Base-by-base conservation (phyloP, 2,797 vertebrate species). In the Huso huso region DNA sequence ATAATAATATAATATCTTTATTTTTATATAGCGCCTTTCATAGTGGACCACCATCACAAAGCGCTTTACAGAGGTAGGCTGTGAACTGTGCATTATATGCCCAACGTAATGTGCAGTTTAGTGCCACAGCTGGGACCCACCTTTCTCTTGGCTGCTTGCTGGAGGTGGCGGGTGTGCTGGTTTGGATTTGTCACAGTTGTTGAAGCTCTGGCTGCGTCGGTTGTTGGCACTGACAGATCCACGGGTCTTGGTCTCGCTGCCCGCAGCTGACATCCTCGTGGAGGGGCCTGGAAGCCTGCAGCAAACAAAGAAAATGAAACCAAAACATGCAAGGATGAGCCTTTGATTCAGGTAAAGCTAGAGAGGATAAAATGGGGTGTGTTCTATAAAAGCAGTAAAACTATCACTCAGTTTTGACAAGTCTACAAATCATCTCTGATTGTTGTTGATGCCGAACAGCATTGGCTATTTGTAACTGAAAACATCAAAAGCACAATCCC, bases 181-280 rank as follows among this genome's bases (percentile, higher is more conserved):
- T 85, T 94, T 97, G 67, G 93, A 91, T 85, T 97, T 98, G 79
- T 97, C 94, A 0, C 87, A 87, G 77, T 85, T 91, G 79, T 88
- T 93, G 84, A 96, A 95, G 85, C 91, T 95, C 88, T 95, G 96
- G 78, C 96, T 98, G 73, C 95, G 93, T 23, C 95, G 87, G 82
- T 94, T 97, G 79, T 90, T 93, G 73, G 91, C 86, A 75, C 86
- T 75, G 71, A 88, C 74, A 48, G 91, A 82, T 69, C 90, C 89
- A 64, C 94, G 90, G 6, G 89, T 77, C 79, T 93, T 92, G 83
- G 89, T 81, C 79, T 98, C 96, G 61, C 90, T 86, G 90, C 93
- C 93, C 51, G 91, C 93, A 90, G 93, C 73, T 55, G 92, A 91
- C 78, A 91, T 87, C 81, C 95, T 93, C n/a, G 83, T 71, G 5